Percentiles rank a stretch among this genome's conserved stretches.
Conservation (phyloP, 92 coral and sea anemone genomes). For the Bergia sp. region DNA sequence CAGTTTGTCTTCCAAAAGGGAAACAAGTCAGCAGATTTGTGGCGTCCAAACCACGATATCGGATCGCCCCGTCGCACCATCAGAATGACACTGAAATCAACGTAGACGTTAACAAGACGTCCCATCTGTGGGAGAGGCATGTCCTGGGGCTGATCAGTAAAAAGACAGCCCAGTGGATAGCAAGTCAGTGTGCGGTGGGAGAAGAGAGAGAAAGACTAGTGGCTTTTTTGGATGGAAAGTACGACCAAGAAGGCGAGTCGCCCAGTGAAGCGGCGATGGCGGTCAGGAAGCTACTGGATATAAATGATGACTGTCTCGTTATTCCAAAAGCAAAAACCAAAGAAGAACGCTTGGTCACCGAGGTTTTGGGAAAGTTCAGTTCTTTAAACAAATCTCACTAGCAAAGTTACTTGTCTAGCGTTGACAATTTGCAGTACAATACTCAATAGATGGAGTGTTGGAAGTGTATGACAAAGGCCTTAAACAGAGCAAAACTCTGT, state of each 20-base stretch:
- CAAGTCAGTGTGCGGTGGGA: slow-evolving; percentile 73
- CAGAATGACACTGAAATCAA: background rate
- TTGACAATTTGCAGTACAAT: too few relatives aligned
- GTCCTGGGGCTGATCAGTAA: slow-evolving; percentile 75
- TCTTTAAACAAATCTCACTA: background rate
- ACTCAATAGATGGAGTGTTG: too few relatives aligned
- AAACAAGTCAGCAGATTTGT: background rate
- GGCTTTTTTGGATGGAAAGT: slow-evolving; percentile 64
- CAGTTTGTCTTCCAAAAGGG: slow-evolving; percentile 2
- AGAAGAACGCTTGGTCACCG: background rate
- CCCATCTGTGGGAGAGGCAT: slow-evolving; percentile 73
- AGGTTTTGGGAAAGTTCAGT: background rate
- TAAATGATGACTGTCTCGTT: slow-evolving; percentile 74
- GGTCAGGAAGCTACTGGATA: slow-evolving; percentile 67
- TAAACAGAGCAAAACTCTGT: too few relatives aligned
- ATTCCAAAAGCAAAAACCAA: slow-evolving; percentile 17
- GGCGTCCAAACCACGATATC: background rate
- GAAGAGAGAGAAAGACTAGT: slow-evolving; percentile 62
- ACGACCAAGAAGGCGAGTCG: slow-evolving; percentile 46
- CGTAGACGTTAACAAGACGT: slow-evolving; percentile 27
- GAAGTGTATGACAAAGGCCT: too few relatives aligned
- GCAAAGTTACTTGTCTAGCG: too few relatives aligned
- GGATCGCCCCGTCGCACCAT: background rate
- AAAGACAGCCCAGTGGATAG: slow-evolving; percentile 89
- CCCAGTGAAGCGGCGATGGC: slow-evolving; percentile 56